Evolutionary conservation across 1,140 invertebrate genomes (phyloP), one percentile per base, ranked within the genome.

Genomic region (Eubasilissa regina): DNA sequence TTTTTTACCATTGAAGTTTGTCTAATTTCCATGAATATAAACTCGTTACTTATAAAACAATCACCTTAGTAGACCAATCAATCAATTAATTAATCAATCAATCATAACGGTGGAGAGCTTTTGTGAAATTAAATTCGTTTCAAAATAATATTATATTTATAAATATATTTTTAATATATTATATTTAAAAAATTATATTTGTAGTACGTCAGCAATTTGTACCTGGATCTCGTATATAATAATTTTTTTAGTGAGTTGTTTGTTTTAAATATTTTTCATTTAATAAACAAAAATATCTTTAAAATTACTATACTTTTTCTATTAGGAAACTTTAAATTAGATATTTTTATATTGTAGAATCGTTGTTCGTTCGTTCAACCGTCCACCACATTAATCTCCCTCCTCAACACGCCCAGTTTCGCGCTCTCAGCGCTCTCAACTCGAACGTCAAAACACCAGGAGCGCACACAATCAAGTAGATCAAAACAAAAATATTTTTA

Each of bases 371-470:
- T 35, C 1, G 25, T 35, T 35, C 25, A 35, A 35, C 7, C n/a
- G 53, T n/a, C 17, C 51, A 13, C 51, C 60, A 15, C 62, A 66
- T 66, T 66, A 66, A 66, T 66, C 62, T 66, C 62, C n/a, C 62
- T 43, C 25, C 17, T 47, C 62, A 43, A 43, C 21, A 66, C 45
- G 66, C 17, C 47, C 47, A 70, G n/a, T 74, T 58, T 74, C 70
- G 70, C 70, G 70, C 70, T 74, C 70, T 74, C 51, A 25, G 70
- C 70, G 70, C 70, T 74, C 70, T 74, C 70, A 74, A 81, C 87
- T 89, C 84, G 85, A 86, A 86, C 86, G 86, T 83, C 79, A 83
- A 84, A 82, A 55, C 86, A 89, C 86, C 68, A 88, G 86, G 87
- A 80, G 45, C 73, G 0, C 84, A 89, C 85, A 81, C 15, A 70